These are phyloP conservation scores for Sebastes trivittatus DNA, from an alignment of 2,797 vertebrate genomes.

Conservation along the genomic window DNA sequence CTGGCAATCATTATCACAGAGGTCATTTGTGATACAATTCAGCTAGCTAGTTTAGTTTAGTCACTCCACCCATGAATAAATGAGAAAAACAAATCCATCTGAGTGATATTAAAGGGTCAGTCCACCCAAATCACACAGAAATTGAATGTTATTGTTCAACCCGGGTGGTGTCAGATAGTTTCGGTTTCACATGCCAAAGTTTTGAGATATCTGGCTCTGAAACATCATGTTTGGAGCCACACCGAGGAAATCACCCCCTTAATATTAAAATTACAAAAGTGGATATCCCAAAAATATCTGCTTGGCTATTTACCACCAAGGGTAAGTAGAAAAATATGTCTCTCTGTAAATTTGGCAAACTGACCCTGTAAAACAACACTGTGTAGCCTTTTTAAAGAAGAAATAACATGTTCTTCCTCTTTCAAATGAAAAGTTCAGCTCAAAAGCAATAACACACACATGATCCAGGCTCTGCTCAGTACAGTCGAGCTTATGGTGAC, in stretches of 20 bases:
- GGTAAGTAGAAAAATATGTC: not conserved
- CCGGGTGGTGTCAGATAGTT: not conserved
- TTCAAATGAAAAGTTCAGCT: not conserved
- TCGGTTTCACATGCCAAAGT: not conserved
- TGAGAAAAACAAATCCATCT: slow-evolving; percentile 11
- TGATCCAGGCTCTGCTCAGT: not conserved
- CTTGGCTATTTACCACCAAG: not conserved
- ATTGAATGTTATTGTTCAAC: not conserved
- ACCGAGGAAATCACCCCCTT: not conserved
- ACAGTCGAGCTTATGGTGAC: not conserved
- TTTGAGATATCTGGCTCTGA: not conserved
- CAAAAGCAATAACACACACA: not conserved
- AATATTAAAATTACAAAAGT: not conserved
- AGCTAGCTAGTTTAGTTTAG: not conserved
- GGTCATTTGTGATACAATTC: slow-evolving; percentile 14
- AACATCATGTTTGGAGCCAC: not conserved
- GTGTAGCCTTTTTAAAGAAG: not conserved
- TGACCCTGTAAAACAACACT: not conserved
- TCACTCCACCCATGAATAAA: slow-evolving; percentile 32
- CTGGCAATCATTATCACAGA: slow-evolving; percentile 36
- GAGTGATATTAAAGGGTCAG: slow-evolving; percentile 11
- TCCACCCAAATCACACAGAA: not conserved
- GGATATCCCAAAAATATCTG: not conserved
- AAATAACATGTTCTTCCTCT: not conserved
- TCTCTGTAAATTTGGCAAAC: not conserved